Base-by-base conservation (phyloP, 1,140 invertebrate genomes). In the Agrypnia vestita region DNA sequence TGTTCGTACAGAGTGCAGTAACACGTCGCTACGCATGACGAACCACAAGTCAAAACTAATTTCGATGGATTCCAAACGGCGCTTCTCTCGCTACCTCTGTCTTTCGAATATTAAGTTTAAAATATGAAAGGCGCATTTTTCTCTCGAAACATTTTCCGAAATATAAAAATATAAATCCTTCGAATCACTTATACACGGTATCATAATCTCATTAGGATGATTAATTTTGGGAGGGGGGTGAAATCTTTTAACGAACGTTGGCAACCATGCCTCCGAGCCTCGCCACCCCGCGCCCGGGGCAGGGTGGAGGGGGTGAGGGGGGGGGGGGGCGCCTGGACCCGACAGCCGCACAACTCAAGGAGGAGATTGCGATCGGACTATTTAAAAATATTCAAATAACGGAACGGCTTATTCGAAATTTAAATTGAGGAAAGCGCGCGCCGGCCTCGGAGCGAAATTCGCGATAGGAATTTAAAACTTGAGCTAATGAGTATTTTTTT, bases 371-470 rank as follows among this genome's bases (percentile, higher is more conserved):
- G 75, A 82, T 82, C 81, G 79, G 64, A 83, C 82, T 80, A 76
- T 78, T 83, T 80, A 83, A 83, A 80, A 79, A 82, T 82, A 82
- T 82, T 82, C 80, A 79, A 82, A 82, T 61, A 76, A 79, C 76
- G 62, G 76, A 71, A 62, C 69, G 76, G 56, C 72, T 81, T 78
- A 71, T 51, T 71, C 64, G 76, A 78, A 72, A 64, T 71, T 78
- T 78, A 78, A 78, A 78, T 71, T 78, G 76, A 53, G 67, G 44
- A 19, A 82, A 82, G 67, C 69, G 49, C 21, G n/a, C n/a, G n/a
- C 64, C 78, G 17, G 44, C 56, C 77, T 15, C 71, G 44, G 71
- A 43, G 25, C 75, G 61, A 61, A 44, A 64, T 61, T 53, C 75
- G 61, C 56, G 75, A 64, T 61, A 76, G 59, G 56, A 74, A 74